phyloP scores from a whole-genome alignment of 2,113 vertebrate species.

The Cebus imitator region DNA sequence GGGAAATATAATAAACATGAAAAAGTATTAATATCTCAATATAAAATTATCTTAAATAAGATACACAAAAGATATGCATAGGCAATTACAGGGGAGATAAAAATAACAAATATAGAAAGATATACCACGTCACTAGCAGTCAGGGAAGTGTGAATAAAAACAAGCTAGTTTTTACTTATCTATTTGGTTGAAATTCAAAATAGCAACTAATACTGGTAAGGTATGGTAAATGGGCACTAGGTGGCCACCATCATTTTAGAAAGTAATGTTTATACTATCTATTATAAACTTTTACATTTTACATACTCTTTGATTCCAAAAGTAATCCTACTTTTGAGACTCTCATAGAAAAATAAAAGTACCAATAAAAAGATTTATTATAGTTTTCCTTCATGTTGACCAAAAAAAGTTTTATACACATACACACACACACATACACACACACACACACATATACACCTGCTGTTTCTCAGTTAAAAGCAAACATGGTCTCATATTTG shows the following conservation, averaged over 20 bases:
- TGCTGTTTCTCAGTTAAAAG: conserved; percentile 21
- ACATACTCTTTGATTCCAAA: background rate
- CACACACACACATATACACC: background rate
- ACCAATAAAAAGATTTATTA: background rate
- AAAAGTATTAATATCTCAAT: background rate
- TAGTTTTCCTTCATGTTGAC: background rate
- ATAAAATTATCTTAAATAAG: too few species aligned
- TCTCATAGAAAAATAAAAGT: background rate
- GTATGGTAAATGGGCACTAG: background rate
- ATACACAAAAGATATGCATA: background rate
- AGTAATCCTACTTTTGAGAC: background rate
- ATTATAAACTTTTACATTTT: background rate
- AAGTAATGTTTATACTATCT: background rate
- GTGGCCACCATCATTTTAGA: background rate
- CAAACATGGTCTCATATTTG: background rate
- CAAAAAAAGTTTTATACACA: background rate
- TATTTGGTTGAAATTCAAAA: background rate
- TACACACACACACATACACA: background rate
- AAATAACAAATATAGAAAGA: background rate
- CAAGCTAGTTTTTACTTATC: background rate
- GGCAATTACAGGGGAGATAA: background rate
- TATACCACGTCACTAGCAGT: background rate
- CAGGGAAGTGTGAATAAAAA: background rate
- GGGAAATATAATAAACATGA: background rate
- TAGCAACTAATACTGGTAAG: background rate